Evolutionary conservation across 2,797 vertebrate species (phyloP), one percentile per base, ranked within the genome.

Genomic region (Lepus oiostolus): DNA sequence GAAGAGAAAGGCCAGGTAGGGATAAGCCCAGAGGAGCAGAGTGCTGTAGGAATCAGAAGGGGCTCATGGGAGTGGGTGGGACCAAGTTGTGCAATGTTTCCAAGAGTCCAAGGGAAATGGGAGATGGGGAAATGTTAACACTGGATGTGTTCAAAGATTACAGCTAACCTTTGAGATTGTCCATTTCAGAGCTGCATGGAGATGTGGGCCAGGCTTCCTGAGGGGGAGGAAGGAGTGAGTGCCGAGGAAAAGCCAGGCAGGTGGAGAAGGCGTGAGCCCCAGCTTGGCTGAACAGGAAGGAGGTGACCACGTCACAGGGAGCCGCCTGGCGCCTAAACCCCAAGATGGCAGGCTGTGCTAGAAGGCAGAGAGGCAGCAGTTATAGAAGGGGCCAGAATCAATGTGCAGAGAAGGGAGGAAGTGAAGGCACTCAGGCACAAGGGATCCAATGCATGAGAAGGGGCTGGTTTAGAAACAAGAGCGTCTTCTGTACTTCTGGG

Each of bases 371-470:
- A 70, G 60, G 10, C 60, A 17, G 22, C 42, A 22, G n/a, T 26
- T 38, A 2, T 16, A 87, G 85, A 63, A 89, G 82, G 65, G 50
- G 19, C 65, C 28, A 6, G 85, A 62, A 16, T 65, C 24, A 52
- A 76, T 54, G 47, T 8, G 14, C 35, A 8, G 70, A 35, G 52
- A 76, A 58, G 35, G 12, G 35, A 63, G n/a, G 47, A 7, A 13
- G 3, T 7, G 19, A 58, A 75, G 65, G 5, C 21, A 6, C 0
- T 86, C 0, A 0, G 47, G 11, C 1, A 0, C 58, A 47, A 50
- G 47, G 11, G 32, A 24, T 54, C 50, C 67, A 30, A 79, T 14
- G 35, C 52, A 0, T 13, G 19, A 13, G 85, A 52, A 26, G 30
- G 22, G 22, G 32, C 19, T 74, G 22, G 63, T 68, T 62, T 42